Percentiles rank a stretch among this genome's conserved stretches.
These are phyloP conservation scores for Coelopa pilipes DNA, from an alignment of 2,888 invertebrate species.

Conservation along the genomic window DNA sequence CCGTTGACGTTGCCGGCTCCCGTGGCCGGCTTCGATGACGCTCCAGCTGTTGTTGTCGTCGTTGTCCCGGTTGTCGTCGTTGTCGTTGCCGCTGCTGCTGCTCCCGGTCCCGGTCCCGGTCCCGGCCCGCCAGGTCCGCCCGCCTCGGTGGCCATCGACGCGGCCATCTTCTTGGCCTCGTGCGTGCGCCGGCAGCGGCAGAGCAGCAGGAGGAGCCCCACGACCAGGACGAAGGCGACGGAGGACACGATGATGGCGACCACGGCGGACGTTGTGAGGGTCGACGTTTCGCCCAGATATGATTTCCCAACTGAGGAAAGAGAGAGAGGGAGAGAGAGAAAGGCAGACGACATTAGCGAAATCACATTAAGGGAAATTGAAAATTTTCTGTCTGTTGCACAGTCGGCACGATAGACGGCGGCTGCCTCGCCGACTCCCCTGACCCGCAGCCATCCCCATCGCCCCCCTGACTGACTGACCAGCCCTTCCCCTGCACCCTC, in stretches of 20 bases:
- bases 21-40: no score
- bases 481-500: no score
- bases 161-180: constrained; percentile 49
- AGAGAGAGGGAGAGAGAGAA: constrained; percentile 5
- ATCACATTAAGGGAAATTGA: constrained; percentile 2
- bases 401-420: no score
- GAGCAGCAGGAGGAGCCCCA: constrained; percentile 53
- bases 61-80: background rate
- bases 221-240: constrained; percentile 53
- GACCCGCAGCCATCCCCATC: no score
- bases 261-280: constrained; percentile 57
- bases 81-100: background rate
- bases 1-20: constrained; percentile 32
- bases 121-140: no score
- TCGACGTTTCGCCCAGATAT: constrained; percentile 55
- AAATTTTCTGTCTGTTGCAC: no score
- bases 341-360: background rate
- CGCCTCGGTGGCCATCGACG: constrained; percentile 7
- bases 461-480: no score
- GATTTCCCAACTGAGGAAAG: constrained; percentile 58
- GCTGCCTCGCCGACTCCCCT: no score
- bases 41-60: background rate
- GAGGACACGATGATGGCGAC: constrained; percentile 58
- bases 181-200: constrained; percentile 58
- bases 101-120: no score